phyloP scores from a whole-genome alignment of 2,888 invertebrate species.

The Blastobasis lacticolella region DNA sequence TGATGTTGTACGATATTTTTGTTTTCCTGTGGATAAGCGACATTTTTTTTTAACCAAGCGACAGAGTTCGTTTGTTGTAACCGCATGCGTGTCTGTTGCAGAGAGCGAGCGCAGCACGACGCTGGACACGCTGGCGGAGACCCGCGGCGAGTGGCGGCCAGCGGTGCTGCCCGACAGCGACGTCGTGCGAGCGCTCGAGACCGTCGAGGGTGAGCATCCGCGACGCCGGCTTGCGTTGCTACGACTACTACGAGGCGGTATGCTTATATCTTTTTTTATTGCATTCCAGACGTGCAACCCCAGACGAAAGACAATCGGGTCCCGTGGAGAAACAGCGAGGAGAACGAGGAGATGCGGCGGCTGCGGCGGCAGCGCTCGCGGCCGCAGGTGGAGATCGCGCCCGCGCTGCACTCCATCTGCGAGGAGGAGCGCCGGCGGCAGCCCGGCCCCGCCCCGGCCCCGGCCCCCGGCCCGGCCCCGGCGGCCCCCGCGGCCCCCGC shows the following conservation, averaged over 20 bases:
- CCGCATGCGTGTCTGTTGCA: conserved; percentile 30
- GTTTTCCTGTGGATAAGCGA: too few relatives aligned
- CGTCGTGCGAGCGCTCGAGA: conserved; percentile 88
- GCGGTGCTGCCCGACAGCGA: conserved; percentile 86
- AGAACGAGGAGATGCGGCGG: conserved; percentile 77
- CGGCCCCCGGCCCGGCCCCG: conserved; percentile 29
- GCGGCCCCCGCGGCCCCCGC: conserved; percentile 59
- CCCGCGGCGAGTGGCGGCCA: conserved; percentile 85
- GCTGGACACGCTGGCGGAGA: conserved; percentile 84
- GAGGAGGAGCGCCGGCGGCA: conserved; percentile 77
- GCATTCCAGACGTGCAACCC: conserved; percentile 77
- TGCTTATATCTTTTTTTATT: neutral
- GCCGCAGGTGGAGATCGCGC: conserved; percentile 55
- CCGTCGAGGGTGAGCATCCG: conserved; percentile 81
- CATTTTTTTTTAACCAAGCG: too few relatives aligned
- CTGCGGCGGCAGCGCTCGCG: conserved; percentile 73
- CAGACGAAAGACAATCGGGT: conserved; percentile 84
- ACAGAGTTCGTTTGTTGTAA: neutral
- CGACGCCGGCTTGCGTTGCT: neutral
- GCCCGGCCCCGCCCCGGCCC: conserved; percentile 58
- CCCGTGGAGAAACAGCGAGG: conserved; percentile 84
- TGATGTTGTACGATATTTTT: too few relatives aligned
- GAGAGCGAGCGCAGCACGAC: conserved; percentile 84
- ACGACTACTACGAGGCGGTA: too few relatives aligned
- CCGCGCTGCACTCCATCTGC: conserved; percentile 71